Conservation (phyloP, 2,797 vertebrate genomes). For the Huso huso region DNA sequence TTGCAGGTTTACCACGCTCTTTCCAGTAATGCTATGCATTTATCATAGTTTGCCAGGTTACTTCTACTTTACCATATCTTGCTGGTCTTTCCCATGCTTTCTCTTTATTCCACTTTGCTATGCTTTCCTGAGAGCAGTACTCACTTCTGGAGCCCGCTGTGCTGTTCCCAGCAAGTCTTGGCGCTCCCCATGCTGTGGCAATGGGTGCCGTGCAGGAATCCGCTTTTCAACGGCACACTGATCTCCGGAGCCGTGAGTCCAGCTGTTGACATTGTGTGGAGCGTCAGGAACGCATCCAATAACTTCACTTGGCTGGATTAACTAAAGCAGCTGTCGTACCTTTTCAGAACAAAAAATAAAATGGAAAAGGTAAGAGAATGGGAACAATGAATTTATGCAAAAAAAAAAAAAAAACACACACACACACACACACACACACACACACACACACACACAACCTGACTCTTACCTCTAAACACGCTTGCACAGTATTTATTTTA, state of each 20-base stretch:
- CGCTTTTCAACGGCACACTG: constrained; percentile 72
- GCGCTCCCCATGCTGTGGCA: constrained; percentile 73
- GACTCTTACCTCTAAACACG: neutral
- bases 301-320: constrained; percentile 55
- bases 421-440: constrained; percentile 18
- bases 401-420: constrained; percentile 21
- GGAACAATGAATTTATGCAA: constrained; percentile 18
- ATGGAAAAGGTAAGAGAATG: constrained; percentile 22
- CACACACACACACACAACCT: neutral
- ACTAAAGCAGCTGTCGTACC: constrained; percentile 55
- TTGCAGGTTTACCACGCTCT: no score
- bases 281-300: constrained; percentile 58
- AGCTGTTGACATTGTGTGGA: constrained; percentile 82
- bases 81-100: no score
- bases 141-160: constrained; percentile 73
- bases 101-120: no score
- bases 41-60: no score
- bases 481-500: no score
- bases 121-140: constrained; percentile 32
- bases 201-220: constrained; percentile 70
- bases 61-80: no score
- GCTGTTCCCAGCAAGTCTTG: constrained; percentile 72
- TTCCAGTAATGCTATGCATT: no score
- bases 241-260: constrained; percentile 87
- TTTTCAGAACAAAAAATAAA: constrained; percentile 34